Base-by-base conservation (phyloP, 2,888 invertebrate genomes). In the Xestia sexstrigata region DNA sequence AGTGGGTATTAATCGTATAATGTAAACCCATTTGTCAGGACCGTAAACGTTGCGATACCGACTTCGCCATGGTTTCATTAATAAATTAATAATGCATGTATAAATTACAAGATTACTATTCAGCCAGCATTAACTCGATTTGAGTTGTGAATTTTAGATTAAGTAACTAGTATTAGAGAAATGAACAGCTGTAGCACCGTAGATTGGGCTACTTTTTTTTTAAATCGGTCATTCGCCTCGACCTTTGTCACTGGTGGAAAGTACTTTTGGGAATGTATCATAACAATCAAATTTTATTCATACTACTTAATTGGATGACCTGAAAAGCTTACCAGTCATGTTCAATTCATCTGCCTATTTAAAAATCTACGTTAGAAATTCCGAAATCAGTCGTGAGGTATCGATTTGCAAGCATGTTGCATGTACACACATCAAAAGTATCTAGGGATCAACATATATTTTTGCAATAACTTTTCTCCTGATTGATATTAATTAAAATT, bases 11-110 rank as follows among this genome's bases (percentile, higher is more conserved):
- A 69, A 76, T 68, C 74, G n/a, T 74, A 23, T 39, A 69, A 67
- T 76, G 60, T 65, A 63, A 74, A 72, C 58, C 30, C 60, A 58
- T 76, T 74, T 67, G 35, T 49, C 20, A 30, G 20, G 62, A 35
- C 47, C 15, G 35, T 45, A 13, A 66, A 42, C 30, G 15, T 70
- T 15, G 39, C 67, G 63, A 70, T 69, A 68, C 70, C 70, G 66
- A 77, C 58, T 58, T 13, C 20, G 11, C 58, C 30, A 49, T 52
- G 45, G 66, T 45, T 66, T 75, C 68, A 75, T 39, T 79, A 70
- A 0, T 13, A 55, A 47, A 78, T 78, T 62, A 82, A 62, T 66
- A 35, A 78, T 82, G 68, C 79, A 78, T 60, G 47, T 65, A 45
- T 49, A 30, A 72, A 79, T 75, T 42, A 72, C 15, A 30, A 42